phyloP scores from a whole-genome alignment of 2,113 vertebrate species.

The Syngnathus floridae region DNA sequence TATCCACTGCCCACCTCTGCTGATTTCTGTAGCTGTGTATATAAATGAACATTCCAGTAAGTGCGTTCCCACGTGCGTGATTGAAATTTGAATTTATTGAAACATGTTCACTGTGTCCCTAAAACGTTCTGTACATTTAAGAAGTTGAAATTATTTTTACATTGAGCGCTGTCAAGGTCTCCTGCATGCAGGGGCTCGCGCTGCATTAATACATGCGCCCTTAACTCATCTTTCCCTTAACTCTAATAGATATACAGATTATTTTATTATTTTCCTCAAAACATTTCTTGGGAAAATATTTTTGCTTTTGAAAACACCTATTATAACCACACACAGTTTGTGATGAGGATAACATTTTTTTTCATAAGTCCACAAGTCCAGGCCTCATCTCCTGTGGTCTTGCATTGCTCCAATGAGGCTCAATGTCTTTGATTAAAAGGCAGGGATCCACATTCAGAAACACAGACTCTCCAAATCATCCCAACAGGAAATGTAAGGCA shows the following conservation, averaged over 20 bases:
- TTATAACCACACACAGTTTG: slow-evolving; percentile 1
- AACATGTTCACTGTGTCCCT: slow-evolving; percentile 30
- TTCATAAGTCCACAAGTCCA: slow-evolving; percentile 11
- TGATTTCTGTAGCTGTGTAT: not conserved
- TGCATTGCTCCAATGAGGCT: not conserved
- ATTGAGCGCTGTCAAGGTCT: slow-evolving; percentile 3
- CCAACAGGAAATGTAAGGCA: slow-evolving; percentile 1
- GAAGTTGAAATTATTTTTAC: slow-evolving; percentile 13
- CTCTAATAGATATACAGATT: slow-evolving; percentile 33
- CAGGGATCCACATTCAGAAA: slow-evolving; percentile 5
- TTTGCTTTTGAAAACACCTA: slow-evolving; percentile 8
- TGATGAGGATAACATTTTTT: slow-evolving; percentile 7
- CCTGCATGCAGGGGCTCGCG: slow-evolving; percentile 13
- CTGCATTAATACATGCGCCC: not conserved
- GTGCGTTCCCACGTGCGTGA: not conserved
- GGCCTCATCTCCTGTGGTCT: slow-evolving; percentile 11
- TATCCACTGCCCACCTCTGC: not conserved
- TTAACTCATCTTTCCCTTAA: slow-evolving; percentile 5
- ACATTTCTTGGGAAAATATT: slow-evolving; percentile 7
- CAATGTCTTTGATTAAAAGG: slow-evolving; percentile 5
- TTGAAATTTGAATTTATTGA: slow-evolving; percentile 24
- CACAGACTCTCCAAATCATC: slow-evolving; percentile 16
- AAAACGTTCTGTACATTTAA: slow-evolving; percentile 20
- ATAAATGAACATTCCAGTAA: not conserved
- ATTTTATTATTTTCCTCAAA: slow-evolving; percentile 25